These are phyloP conservation scores for Sebastes diploproa DNA, from an alignment of 2,797 vertebrate species.

Conservation along the genomic window DNA sequence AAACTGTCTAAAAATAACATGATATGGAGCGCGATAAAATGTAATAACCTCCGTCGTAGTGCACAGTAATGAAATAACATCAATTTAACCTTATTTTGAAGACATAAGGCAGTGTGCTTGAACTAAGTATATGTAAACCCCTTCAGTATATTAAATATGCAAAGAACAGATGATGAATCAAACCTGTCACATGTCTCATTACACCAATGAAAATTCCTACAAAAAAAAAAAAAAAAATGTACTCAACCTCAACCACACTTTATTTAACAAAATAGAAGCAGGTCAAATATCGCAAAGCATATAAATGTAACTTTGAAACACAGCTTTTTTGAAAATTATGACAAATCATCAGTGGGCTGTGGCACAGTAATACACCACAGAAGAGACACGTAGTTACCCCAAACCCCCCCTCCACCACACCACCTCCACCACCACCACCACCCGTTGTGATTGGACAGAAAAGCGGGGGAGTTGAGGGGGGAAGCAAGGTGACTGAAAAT, in stretches of 20 bases:
- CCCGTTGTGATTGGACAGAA: conserved; percentile 29
- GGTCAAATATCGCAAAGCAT: conserved; percentile 86
- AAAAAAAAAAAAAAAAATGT: conserved; percentile 39
- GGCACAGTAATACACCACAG: conserved; percentile 78
- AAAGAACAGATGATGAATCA: conserved; percentile 20
- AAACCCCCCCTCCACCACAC: not conserved
- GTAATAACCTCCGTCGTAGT: not conserved
- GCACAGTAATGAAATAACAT: not conserved
- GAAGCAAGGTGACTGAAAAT: not conserved
- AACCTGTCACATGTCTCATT: conserved; percentile 2
- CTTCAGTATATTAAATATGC: not conserved
- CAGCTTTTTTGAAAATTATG: conserved; percentile 74
- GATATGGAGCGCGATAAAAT: not conserved
- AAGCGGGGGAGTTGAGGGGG: not conserved
- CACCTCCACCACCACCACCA: not conserved
- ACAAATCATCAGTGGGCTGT: conserved; percentile 80
- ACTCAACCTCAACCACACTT: conserved; percentile 86
- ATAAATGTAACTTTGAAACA: conserved; percentile 84
- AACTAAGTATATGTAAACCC: not conserved
- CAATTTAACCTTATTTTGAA: not conserved
- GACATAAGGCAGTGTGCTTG: not conserved
- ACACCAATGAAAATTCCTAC: conserved; percentile 34
- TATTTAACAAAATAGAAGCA: conserved; percentile 88
- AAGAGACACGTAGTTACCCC: conserved; percentile 70
- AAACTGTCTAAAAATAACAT: not conserved